Evolutionary conservation across 2,113 vertebrate species (phyloP).

Genomic region (Oriolus oriolus): DNA sequence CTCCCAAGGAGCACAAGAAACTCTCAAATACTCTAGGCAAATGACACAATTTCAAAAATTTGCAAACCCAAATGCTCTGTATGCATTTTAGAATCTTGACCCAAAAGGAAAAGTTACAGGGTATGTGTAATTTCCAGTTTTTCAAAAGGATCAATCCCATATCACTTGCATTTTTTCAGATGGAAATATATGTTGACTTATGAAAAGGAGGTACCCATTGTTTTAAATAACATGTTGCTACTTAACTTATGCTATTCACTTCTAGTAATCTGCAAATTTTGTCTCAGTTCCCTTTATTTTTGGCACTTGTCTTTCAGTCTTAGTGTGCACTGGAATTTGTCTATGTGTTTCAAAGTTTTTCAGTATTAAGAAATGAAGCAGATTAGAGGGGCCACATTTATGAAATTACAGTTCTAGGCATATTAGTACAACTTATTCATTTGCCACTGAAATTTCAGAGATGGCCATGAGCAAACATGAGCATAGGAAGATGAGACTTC

Average conservation of each 20-base stretch:
- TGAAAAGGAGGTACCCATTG: neutral
- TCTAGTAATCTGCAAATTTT: neutral
- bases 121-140: neutral
- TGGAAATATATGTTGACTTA: neutral
- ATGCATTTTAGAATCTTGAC: neutral
- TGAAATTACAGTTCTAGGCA: neutral
- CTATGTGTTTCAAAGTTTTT: neutral
- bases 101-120: neutral
- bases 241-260: neutral
- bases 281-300: neutral
- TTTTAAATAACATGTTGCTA: neutral
- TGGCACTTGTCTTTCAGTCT: neutral
- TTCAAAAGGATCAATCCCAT: neutral
- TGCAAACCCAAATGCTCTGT: neutral
- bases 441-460: neutral
- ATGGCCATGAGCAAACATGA: neutral
- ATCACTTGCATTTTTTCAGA: neutral
- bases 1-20: neutral
- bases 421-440: neutral
- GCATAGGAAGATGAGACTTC: neutral
- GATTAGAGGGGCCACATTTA: neutral
- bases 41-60: neutral
- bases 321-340: neutral
- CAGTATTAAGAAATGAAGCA: neutral
- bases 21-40: neutral